These are phyloP conservation scores for Antitype chi DNA, from an alignment of 2,888 invertebrate genomes.

Conservation along the genomic window DNA sequence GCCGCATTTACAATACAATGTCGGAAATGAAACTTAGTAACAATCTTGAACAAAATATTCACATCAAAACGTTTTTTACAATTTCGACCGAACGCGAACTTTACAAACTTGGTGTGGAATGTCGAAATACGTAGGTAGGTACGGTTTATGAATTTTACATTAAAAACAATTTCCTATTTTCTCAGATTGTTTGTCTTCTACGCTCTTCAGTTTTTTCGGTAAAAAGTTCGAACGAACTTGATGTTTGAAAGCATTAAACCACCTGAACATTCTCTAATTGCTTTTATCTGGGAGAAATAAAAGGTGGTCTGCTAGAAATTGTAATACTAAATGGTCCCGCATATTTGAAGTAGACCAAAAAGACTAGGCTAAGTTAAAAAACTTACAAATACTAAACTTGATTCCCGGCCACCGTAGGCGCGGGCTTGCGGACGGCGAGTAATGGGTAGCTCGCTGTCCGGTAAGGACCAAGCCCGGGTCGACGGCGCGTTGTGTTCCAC, in stretches of 20 bases:
- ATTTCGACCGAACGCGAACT: conserved; percentile 27
- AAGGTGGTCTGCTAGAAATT: background rate
- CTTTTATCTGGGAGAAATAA: background rate
- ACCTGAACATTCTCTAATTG: background rate
- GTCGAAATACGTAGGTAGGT: conserved; percentile 20
- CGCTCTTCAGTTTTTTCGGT: conserved; percentile 13
- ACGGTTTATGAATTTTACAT: conserved; percentile 52
- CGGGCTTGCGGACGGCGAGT: no score
- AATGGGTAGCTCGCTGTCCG: no score
- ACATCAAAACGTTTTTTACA: conserved; percentile 42
- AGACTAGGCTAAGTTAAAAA: background rate
- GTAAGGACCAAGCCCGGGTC: no score
- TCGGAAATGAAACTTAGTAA: conserved; percentile 1
- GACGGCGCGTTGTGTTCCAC: no score
- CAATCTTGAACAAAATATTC: conserved; percentile 23
- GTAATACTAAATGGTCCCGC: no score
- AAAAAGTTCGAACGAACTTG: conserved; percentile 16
- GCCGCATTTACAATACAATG: conserved; percentile 15
- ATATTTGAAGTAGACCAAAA: background rate
- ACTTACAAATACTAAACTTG: background rate
- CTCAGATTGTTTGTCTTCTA: conserved; percentile 29
- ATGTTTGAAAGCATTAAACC: conserved; percentile 1
- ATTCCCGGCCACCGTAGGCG: no score
- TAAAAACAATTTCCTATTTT: conserved; percentile 31
- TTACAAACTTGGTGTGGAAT: conserved; percentile 25